Conservation (phyloP, 2,113 vertebrate genomes). For the Cromileptes altivelis region DNA sequence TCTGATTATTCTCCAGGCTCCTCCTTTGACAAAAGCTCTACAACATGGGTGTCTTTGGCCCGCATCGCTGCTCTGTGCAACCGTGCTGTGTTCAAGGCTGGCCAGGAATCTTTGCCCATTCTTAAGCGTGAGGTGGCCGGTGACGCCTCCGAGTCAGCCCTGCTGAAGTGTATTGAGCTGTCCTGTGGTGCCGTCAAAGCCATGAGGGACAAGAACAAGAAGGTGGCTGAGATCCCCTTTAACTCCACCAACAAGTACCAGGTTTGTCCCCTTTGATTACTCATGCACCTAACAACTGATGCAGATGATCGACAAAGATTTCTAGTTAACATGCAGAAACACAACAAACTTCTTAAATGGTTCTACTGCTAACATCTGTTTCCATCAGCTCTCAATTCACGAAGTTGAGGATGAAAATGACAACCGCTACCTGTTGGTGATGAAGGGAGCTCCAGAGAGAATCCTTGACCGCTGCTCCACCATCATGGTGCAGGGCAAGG, state of each 20-base stretch:
- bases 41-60: slow-evolving; percentile 91
- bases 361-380: neutral
- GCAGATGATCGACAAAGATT: neutral
- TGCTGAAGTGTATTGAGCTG: slow-evolving; percentile 93
- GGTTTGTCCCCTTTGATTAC: slow-evolving; percentile 64
- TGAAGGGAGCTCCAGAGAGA: slow-evolving; percentile 94
- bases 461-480: slow-evolving; percentile 92
- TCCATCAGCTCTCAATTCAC: slow-evolving; percentile 67
- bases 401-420: slow-evolving; percentile 88
- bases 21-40: slow-evolving; percentile 93
- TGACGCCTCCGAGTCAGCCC: slow-evolving; percentile 92
- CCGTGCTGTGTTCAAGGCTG: slow-evolving; percentile 91
- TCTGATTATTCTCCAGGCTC: slow-evolving; percentile 78
- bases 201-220: slow-evolving; percentile 93
- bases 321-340: neutral
- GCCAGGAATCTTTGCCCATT: slow-evolving; percentile 91
- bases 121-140: slow-evolving; percentile 91
- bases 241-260: slow-evolving; percentile 90
- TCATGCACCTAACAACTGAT: neutral
- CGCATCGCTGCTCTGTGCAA: slow-evolving; percentile 91
- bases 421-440: slow-evolving; percentile 91
- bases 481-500: slow-evolving; percentile 92
- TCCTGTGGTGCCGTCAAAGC: slow-evolving; percentile 89
- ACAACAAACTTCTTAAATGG: neutral
- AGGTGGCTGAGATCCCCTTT: slow-evolving; percentile 94